These are phyloP conservation scores for Melanostoma scalare DNA, from an alignment of 2,888 invertebrate genomes.

Conservation along the genomic window DNA sequence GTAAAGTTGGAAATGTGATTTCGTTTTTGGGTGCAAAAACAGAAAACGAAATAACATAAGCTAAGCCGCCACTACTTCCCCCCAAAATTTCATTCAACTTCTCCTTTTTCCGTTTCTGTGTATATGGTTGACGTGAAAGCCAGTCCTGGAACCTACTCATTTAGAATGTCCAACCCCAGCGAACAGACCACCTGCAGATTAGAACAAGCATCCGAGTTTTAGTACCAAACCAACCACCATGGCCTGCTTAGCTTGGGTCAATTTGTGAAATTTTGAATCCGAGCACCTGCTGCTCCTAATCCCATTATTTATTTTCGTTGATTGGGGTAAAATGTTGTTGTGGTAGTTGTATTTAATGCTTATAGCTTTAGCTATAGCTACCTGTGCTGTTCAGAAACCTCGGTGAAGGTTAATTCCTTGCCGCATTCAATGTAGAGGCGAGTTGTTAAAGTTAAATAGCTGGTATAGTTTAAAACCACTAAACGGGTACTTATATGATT, in stretches of 20 bases:
- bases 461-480: conserved; percentile 62
- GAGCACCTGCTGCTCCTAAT: conserved; percentile 72
- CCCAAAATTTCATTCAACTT: conserved; percentile 38
- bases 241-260: conserved; percentile 66
- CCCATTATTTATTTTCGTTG: conserved; percentile 72
- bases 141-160: conserved; percentile 55
- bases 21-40: conserved; percentile 60
- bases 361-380: conserved; percentile 4
- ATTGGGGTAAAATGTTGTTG: conserved; percentile 71
- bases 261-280: conserved; percentile 70
- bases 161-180: conserved; percentile 38
- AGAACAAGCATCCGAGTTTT: conserved; percentile 62
- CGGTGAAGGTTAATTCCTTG: conserved; percentile 61
- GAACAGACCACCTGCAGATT: conserved; percentile 59
- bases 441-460: conserved; percentile 53
- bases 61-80: conserved; percentile 22
- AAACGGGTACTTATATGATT: conserved; percentile 53
- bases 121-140: conserved; percentile 50
- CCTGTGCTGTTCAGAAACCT: conserved; percentile 5
- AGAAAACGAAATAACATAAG: conserved; percentile 45
- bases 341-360: conserved; percentile 64
- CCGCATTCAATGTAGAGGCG: conserved; percentile 33
- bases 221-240: conserved; percentile 50
- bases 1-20: conserved; percentile 66
- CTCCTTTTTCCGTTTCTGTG: neutral